Base-by-base conservation (phyloP, 2,888 invertebrate genomes). In the Cancer borealis region DNA sequence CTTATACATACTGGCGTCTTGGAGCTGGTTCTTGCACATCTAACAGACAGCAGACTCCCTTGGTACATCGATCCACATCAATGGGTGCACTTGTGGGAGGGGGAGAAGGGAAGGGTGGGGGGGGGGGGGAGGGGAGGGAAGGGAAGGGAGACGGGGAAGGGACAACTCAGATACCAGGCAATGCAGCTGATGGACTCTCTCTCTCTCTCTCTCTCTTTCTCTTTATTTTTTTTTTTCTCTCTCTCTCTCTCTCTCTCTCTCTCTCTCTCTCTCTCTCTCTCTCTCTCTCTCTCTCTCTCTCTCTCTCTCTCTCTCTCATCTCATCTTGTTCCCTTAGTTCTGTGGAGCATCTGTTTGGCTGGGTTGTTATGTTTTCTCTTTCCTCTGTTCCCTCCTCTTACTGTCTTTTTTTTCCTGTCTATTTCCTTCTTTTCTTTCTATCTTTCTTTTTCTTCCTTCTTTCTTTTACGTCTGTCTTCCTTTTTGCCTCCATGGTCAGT, bases 11-110 rank as follows among this genome's bases (percentile, higher is more conserved):
- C 79, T 79, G 79, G 79, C 79, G 79, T 79, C 79, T 30, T 30
- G 79, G 79, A 30, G 30, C 12, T 73, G 54, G 79, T 79, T 30
- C 79, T 5, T 3, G 30, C 46, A 66, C 91, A 73, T 14, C n/a
- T 73, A 73, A 73, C 73, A 73, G 45, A 73, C 73, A 73, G 45
- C 47, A 73, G 60, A 39, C 12, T 73, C 73, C 12, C 10, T 91
- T 91, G 46, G 46, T 73, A 91, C 91, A 91, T 73, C 73, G 47
- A 73, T 91, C 73, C 73, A 88, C 88, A 91, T 73, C 91, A 73
- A 73, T 73, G 17, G 54, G 6, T 73, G n/a, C 45, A 26, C 73
- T 91, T 39, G 14, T 30, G 79, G 79, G 12, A 10, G 26, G 6
- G 30, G 10, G 12, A 8, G 79, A 10, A 30, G 79, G 30, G 30